Evolutionary conservation across 2,113 vertebrate species (phyloP).

Genomic region (Pluvianellus socialis): DNA sequence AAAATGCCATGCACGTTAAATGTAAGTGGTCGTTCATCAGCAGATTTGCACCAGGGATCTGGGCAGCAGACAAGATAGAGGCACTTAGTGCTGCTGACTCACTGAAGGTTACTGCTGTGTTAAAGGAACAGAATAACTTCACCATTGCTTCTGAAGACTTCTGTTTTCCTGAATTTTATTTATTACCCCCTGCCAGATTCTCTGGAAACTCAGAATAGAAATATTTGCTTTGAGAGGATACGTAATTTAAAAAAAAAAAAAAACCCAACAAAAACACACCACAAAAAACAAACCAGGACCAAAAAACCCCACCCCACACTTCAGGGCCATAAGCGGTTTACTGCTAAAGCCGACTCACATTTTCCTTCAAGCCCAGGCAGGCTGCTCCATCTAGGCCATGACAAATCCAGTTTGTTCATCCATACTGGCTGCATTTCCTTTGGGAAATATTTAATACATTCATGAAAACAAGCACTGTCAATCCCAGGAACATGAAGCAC

Average conservation of each 20-base stretch:
- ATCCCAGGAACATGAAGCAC: background rate
- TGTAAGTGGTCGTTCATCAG: background rate
- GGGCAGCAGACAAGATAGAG: background rate
- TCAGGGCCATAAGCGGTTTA: background rate
- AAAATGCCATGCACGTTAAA: background rate
- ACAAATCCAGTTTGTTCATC: background rate
- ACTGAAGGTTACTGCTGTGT: background rate
- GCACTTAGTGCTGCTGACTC: background rate
- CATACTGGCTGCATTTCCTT: background rate
- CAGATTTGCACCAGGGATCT: accelerated
- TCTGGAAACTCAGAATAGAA: background rate
- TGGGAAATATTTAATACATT: background rate
- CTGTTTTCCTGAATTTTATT: background rate
- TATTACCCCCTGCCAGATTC: background rate
- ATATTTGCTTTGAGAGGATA: background rate
- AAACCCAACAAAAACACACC: too few relatives aligned
- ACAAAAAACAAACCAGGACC: background rate
- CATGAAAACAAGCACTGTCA: background rate
- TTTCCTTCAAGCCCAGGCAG: background rate
- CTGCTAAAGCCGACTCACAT: background rate
- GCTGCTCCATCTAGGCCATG: background rate
- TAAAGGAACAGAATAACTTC: background rate
- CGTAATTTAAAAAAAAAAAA: background rate
- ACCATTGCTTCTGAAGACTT: background rate
- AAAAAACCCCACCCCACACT: too few relatives aligned